Evolutionary conservation across 2,113 vertebrate genomes (phyloP).

Genomic region (Xerus inauris): DNA sequence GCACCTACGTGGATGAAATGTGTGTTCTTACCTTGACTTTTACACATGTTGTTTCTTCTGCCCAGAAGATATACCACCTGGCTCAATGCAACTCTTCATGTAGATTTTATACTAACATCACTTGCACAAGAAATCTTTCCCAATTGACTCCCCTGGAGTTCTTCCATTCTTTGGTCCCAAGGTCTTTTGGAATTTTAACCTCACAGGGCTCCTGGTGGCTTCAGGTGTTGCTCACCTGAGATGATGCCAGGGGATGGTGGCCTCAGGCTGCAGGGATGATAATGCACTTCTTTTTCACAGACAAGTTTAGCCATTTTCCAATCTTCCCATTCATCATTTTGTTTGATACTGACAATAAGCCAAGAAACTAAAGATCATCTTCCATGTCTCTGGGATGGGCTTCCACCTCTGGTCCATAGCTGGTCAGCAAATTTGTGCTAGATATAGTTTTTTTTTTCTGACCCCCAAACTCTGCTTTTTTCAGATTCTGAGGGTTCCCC

Average conservation of each 20-base stretch:
- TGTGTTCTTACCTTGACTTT: neutral
- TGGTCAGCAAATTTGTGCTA: neutral
- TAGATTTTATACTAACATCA: neutral
- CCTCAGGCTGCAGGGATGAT: neutral
- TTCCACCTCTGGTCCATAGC: neutral
- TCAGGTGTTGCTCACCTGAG: neutral
- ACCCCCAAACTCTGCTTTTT: neutral
- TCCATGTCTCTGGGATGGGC: neutral
- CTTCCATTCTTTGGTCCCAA: neutral
- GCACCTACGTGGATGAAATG: neutral
- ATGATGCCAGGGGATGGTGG: neutral
- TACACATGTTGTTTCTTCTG: neutral
- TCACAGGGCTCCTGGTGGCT: neutral
- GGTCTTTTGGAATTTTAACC: neutral
- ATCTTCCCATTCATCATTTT: neutral
- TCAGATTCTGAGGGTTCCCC: neutral
- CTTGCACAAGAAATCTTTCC: neutral
- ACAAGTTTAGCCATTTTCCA: neutral
- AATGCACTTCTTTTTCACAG: neutral
- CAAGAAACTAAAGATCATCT: neutral
- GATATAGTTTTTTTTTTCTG: neutral
- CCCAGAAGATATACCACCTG: neutral
- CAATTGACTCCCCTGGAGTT: neutral
- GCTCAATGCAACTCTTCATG: neutral
- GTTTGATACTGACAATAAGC: neutral